phyloP scores from a whole-genome alignment of 2,797 vertebrate species.

The Onychomys torridus region DNA sequence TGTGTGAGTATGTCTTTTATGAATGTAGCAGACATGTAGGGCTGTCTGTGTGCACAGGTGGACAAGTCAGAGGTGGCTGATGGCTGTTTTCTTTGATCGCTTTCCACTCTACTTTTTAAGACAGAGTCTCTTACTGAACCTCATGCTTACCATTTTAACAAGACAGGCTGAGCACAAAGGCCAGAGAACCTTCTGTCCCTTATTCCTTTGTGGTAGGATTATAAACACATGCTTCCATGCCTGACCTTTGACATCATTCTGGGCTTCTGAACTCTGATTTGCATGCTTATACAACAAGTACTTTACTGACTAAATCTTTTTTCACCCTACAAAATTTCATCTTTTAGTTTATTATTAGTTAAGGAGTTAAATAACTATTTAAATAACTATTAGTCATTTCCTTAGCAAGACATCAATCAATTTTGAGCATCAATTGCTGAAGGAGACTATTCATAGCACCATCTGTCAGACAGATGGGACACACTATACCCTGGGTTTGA shows the following conservation, averaged over 20 bases:
- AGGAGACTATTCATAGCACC: neutral
- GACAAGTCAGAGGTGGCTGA: neutral
- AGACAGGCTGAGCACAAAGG: neutral
- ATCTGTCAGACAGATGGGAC: neutral
- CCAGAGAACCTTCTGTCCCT: neutral
- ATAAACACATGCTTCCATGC: too few species aligned
- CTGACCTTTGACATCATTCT: neutral
- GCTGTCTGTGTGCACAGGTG: neutral
- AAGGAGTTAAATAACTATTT: neutral
- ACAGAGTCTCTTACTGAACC: neutral
- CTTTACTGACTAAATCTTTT: neutral
- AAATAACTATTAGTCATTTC: constrained; percentile 35
- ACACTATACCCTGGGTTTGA: neutral
- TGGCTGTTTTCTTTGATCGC: neutral
- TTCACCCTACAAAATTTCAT: neutral
- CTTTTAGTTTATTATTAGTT: neutral
- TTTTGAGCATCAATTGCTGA: neutral
- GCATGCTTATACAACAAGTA: neutral
- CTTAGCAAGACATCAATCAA: neutral
- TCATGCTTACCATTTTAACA: neutral
- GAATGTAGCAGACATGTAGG: too few species aligned
- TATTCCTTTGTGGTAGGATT: neutral
- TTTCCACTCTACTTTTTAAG: neutral
- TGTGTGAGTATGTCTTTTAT: neutral
- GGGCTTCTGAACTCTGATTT: neutral